These are phyloP conservation scores for Nasonia vitripennis DNA, from an alignment of 1,140 invertebrate genomes.

Conservation along the genomic window DNA sequence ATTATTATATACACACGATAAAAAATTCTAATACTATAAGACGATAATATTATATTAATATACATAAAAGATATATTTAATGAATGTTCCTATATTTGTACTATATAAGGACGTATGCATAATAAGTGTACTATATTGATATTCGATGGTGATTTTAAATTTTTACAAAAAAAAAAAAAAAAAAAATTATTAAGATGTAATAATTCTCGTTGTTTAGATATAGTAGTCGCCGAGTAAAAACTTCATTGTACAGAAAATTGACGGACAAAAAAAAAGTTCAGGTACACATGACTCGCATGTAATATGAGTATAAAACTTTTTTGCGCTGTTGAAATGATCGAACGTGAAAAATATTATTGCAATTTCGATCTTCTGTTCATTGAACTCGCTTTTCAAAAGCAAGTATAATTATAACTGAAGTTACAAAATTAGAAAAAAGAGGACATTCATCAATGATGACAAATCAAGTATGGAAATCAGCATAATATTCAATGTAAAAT, in stretches of 20 bases:
- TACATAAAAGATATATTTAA: conserved; percentile 73
- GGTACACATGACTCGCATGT: background rate
- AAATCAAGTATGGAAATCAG: background rate
- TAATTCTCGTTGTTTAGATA: conserved; percentile 62
- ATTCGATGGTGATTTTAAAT: conserved; percentile 74
- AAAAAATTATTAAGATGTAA: conserved; percentile 51
- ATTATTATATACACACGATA: conserved; percentile 60
- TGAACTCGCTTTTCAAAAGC: background rate
- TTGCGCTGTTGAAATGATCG: background rate
- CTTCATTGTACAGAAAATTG: conserved; percentile 32
- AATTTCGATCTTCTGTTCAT: conserved; percentile 33
- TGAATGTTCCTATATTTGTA: conserved; percentile 76
- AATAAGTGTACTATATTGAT: conserved; percentile 72
- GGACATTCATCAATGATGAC: too few species aligned
- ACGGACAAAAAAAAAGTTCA: conserved; percentile 4
- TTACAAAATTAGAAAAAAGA: background rate
- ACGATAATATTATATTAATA: conserved; percentile 65
- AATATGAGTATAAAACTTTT: conserved; percentile 12
- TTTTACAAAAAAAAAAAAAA: conserved; percentile 70
- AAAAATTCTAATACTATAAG: conserved; percentile 58
- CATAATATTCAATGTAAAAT: background rate
- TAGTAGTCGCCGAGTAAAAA: conserved; percentile 52
- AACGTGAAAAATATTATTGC: conserved; percentile 9
- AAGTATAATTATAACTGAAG: background rate
- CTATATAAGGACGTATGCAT: conserved; percentile 61